Evolutionary conservation across 1,140 invertebrate genomes (phyloP), one percentile per base, ranked within the genome.

Genomic region (Littorina saxatilis): DNA sequence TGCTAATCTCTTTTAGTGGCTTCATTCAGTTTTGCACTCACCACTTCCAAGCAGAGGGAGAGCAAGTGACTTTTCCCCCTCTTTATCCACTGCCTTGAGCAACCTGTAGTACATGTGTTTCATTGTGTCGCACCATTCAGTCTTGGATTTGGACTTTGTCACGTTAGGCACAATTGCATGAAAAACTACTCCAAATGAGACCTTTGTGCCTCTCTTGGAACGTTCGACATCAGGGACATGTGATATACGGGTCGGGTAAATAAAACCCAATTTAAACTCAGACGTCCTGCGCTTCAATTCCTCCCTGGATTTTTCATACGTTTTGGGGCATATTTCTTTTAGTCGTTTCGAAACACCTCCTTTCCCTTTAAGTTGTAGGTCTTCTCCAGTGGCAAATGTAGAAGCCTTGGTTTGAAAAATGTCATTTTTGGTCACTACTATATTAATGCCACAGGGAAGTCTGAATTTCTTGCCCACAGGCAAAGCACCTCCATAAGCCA

Each of bases 21-120:
- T 39, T 13, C 32, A 73, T 13, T 9, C 37, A 39, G n/a, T 4
- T 29, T 40, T 43, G 47, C 17, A 58, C 52, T 17, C 37, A 82
- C 81, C 76, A 52, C 75, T 79, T 27, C 81, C 81, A 47, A 82
- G 76, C 52, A 82, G 37, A 17, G 81, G 81, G 35, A 82, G 58
- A n/a, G 81, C 76, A 32, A 82, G 29, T 0, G 76, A 70, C 3
- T 35, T 47, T 3, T 52, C 29, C 4, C 75, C 74, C 47, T 82
- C 23, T 2, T 29, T 73, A 23, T 79, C 50, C 9, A 68, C 81
- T 20, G 47, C 32, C 13, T 73, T 29, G n/a, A 82, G 73, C 27
- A 82, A 43, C 15, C 40, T 73, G 32, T 58, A 40, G 66, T 79
- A 79, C 66, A 82, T 13, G 20, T 55, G 7, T 37, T 17, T 61